Evolutionary conservation across 2,888 invertebrate genomes (phyloP).

Genomic region (Cancer borealis): DNA sequence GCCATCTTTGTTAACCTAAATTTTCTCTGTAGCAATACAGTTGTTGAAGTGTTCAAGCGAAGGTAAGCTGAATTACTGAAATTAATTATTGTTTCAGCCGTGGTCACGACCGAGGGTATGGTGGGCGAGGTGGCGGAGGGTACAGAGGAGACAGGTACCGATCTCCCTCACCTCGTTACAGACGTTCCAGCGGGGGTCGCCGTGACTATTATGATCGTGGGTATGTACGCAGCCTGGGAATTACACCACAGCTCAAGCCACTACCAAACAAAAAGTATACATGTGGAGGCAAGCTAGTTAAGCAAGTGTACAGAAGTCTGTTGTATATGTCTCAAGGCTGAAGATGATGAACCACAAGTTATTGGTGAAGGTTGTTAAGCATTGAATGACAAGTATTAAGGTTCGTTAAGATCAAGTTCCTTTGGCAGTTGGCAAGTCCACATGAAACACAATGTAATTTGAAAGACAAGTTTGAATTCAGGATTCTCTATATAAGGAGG

Average conservation of each 20-base stretch:
- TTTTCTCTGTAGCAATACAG: background rate
- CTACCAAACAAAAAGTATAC: constrained; percentile 64
- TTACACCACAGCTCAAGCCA: constrained; percentile 68
- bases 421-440: constrained; percentile 69
- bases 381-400: constrained; percentile 63
- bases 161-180: constrained; percentile 72
- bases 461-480: constrained; percentile 63
- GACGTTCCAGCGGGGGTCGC: constrained; percentile 65
- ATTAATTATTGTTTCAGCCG: constrained; percentile 29
- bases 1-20: background rate
- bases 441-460: constrained; percentile 65
- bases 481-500: constrained; percentile 68
- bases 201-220: constrained; percentile 73
- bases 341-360: constrained; percentile 72
- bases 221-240: constrained; percentile 64
- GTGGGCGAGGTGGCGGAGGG: constrained; percentile 66
- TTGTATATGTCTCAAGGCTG: constrained; percentile 62
- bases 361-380: constrained; percentile 67
- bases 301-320: constrained; percentile 68
- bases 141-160: constrained; percentile 67
- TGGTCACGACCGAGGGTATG: constrained; percentile 62
- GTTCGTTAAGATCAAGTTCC: constrained; percentile 67
- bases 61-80: constrained; percentile 35
- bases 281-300: constrained; percentile 70
- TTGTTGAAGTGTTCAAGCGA: background rate